Percentiles rank a stretch among this genome's conserved stretches.
Evolutionary conservation across 2,797 vertebrate genomes (phyloP).

Genomic region (Catharus ustulatus): DNA sequence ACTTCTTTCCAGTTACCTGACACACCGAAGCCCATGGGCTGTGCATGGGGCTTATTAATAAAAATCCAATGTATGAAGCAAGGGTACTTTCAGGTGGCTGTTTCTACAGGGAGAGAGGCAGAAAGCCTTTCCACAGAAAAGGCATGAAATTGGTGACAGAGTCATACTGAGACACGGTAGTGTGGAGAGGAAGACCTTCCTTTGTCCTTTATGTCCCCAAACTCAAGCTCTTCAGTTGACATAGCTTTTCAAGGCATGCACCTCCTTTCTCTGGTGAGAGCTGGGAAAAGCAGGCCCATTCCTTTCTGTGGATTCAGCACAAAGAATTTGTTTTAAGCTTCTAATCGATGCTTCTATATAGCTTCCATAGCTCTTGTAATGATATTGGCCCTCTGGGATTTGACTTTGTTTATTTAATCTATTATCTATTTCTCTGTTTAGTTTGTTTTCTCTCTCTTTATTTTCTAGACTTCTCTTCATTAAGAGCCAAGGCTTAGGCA

Average conservation of each 20-base stretch:
- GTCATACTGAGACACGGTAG: neutral
- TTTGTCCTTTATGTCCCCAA: neutral
- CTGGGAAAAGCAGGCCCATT: neutral
- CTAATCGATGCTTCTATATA: neutral
- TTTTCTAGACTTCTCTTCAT: neutral
- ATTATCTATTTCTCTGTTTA: neutral
- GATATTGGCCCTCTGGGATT: neutral
- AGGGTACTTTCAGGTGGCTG: neutral
- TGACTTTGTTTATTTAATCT: neutral
- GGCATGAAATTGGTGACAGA: neutral
- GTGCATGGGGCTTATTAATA: neutral
- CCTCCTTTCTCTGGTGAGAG: neutral
- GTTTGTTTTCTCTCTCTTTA: neutral
- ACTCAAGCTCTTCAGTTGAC: neutral
- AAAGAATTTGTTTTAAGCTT: neutral
- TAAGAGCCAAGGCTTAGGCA: neutral
- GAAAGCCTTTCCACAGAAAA: neutral
- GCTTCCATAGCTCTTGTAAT: neutral
- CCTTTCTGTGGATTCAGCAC: neutral
- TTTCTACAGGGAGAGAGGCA: neutral
- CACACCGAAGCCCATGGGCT: neutral
- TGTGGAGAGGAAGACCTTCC: neutral
- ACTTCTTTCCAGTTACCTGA: neutral
- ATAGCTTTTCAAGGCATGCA: neutral
- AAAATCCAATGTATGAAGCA: neutral